Conservation (phyloP, 2,113 vertebrate genomes). For the Pangasianodon gigas region DNA sequence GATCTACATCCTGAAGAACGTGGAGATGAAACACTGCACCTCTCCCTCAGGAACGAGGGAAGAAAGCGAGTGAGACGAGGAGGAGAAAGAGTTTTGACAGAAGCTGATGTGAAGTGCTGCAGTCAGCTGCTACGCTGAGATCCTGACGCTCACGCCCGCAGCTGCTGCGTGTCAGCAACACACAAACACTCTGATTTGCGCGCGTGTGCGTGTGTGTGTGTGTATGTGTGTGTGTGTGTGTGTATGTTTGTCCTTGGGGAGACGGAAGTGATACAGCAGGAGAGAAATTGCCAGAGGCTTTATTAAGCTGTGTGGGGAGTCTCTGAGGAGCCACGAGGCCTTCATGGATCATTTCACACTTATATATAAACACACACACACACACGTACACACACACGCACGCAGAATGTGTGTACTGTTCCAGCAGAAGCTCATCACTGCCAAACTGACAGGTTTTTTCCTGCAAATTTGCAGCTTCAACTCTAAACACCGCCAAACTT, state of each 20-base stretch:
- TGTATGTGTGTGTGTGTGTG: neutral
- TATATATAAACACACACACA: neutral
- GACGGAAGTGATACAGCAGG: neutral
- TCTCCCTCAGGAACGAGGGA: constrained; percentile 1
- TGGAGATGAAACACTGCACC: neutral
- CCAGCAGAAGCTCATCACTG: neutral
- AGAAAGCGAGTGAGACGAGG: neutral
- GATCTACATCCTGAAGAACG: neutral
- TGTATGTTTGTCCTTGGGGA: neutral
- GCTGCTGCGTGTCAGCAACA: neutral
- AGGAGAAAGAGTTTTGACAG: neutral
- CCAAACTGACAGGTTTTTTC: neutral
- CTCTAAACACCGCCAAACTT: neutral
- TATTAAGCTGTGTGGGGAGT: neutral
- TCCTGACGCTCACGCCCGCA: neutral
- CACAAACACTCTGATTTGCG: neutral
- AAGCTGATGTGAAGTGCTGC: constrained; percentile 7
- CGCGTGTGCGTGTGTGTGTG: constrained; percentile 14
- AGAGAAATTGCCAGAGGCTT: neutral
- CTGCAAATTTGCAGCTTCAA: neutral
- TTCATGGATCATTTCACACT: constrained; percentile 20
- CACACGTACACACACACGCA: constrained; percentile 2
- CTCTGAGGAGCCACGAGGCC: neutral
- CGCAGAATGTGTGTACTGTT: neutral
- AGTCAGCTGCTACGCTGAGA: neutral